phyloP scores from a whole-genome alignment of 2,888 invertebrate genomes.

The Athetis lepigone region DNA sequence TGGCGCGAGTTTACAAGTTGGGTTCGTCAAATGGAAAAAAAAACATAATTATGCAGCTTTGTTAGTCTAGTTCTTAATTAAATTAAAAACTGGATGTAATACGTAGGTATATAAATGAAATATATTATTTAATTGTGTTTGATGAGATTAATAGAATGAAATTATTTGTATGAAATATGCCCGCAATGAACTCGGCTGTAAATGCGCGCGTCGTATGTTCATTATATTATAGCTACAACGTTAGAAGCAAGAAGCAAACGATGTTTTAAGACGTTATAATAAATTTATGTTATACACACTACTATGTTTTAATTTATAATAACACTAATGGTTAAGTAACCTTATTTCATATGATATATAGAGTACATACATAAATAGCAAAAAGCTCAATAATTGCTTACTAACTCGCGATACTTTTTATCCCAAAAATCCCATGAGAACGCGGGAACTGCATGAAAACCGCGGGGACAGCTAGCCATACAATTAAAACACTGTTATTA shows the following conservation, averaged over 20 bases:
- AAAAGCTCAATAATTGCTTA: too few relatives aligned
- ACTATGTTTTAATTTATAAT: conserved; percentile 22
- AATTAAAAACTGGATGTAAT: conserved; percentile 35
- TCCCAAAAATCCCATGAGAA: too few relatives aligned
- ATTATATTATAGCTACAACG: conserved; percentile 43
- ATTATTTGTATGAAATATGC: conserved; percentile 31
- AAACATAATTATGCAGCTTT: conserved; percentile 5
- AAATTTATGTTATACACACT: conserved; percentile 60
- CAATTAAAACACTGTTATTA: conserved; percentile 35
- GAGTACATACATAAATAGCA: too few relatives aligned
- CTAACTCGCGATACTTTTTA: too few relatives aligned
- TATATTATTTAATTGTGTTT: conserved; percentile 11
- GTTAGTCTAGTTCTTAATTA: conserved; percentile 36
- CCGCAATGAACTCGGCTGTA: conserved; percentile 24
- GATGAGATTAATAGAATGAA: conserved; percentile 35
- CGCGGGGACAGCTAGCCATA: neutral
- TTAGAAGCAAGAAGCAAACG: conserved; percentile 41
- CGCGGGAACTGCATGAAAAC: too few relatives aligned
- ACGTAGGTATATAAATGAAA: neutral
- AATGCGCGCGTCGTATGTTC: conserved; percentile 33
- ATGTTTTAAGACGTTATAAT: conserved; percentile 57
- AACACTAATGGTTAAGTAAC: too few relatives aligned
- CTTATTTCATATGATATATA: too few relatives aligned
- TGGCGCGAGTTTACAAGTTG: conserved; percentile 50
- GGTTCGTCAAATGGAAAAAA: neutral